Conservation (phyloP, 2,888 invertebrate genomes). For the Tenthredo scrophulariae region DNA sequence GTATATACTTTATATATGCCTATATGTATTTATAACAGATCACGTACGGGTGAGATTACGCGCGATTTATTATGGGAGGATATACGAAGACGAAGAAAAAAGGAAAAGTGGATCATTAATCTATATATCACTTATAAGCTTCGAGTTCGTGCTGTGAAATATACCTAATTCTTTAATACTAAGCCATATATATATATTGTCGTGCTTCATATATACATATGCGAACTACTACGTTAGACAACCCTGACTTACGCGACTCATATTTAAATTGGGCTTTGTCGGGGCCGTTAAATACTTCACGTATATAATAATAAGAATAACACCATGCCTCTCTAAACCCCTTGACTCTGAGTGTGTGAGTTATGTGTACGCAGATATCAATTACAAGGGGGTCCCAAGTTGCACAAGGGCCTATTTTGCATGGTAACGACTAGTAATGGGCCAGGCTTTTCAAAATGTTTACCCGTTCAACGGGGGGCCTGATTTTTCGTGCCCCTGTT, state of each 20-base stretch:
- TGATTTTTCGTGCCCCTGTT: slow-evolving; percentile 45
- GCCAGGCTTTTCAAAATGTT: slow-evolving; percentile 55
- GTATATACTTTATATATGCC: background rate
- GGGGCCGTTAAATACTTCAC: slow-evolving; percentile 44
- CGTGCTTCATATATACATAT: background rate
- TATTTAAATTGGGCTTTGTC: slow-evolving; percentile 48
- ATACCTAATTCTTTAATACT: slow-evolving; percentile 4
- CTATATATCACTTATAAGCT: background rate
- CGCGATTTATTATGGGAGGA: background rate
- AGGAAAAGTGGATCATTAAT: background rate
- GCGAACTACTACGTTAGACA: slow-evolving; percentile 14
- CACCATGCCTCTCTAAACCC: slow-evolving; percentile 34
- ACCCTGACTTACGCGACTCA: slow-evolving; percentile 20
- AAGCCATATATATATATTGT: background rate
- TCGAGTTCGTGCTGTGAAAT: background rate
- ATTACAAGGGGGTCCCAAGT: slow-evolving; percentile 44
- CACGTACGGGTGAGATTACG: background rate
- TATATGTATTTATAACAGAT: background rate
- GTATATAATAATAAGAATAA: slow-evolving; percentile 42
- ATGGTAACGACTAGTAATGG: slow-evolving; percentile 48
- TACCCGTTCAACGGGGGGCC: slow-evolving; percentile 50
- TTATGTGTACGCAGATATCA: slow-evolving; percentile 50
- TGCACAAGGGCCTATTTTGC: slow-evolving; percentile 39
- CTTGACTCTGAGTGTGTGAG: slow-evolving; percentile 48
- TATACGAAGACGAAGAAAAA: background rate